Percentiles rank a stretch among this genome's conserved stretches.
These are phyloP conservation scores for Istiophorus platypterus DNA, from an alignment of 2,113 vertebrate species.

Conservation along the genomic window DNA sequence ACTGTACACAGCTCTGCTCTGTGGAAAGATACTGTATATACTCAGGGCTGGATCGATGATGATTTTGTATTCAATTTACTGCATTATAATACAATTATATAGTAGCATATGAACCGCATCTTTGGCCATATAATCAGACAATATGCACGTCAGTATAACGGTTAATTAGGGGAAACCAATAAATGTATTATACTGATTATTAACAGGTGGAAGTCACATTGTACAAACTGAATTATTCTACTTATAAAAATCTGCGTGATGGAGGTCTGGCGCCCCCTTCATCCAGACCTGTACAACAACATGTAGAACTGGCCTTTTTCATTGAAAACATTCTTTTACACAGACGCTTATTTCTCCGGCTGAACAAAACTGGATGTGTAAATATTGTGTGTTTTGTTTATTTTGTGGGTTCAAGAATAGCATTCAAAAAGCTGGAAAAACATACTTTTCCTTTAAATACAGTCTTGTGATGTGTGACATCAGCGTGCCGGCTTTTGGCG, in stretches of 20 bases:
- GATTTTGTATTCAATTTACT: background rate
- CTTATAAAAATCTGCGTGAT: background rate
- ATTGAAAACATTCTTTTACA: background rate
- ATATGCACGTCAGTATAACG: background rate
- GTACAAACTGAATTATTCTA: background rate
- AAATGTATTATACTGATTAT: background rate
- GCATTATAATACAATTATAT: background rate
- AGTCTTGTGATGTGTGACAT: constrained; percentile 64
- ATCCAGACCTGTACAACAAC: background rate
- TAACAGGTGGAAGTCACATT: background rate
- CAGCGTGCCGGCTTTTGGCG: constrained; percentile 43
- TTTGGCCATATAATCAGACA: background rate
- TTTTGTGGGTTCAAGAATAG: background rate
- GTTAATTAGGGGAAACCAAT: background rate
- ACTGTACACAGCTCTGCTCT: background rate
- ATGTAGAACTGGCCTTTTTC: background rate
- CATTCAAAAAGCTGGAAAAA: background rate
- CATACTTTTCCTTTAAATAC: constrained; percentile 54
- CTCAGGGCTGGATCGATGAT: background rate
- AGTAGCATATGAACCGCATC: background rate
- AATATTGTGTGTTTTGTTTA: background rate
- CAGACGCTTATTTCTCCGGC: background rate
- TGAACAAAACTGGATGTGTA: background rate
- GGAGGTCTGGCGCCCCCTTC: constrained; percentile 62
- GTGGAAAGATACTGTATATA: background rate